Percentiles rank a stretch among this genome's conserved stretches.
phyloP scores from a whole-genome alignment of 2,888 invertebrate species.

The Cosmorhoe ocellata region DNA sequence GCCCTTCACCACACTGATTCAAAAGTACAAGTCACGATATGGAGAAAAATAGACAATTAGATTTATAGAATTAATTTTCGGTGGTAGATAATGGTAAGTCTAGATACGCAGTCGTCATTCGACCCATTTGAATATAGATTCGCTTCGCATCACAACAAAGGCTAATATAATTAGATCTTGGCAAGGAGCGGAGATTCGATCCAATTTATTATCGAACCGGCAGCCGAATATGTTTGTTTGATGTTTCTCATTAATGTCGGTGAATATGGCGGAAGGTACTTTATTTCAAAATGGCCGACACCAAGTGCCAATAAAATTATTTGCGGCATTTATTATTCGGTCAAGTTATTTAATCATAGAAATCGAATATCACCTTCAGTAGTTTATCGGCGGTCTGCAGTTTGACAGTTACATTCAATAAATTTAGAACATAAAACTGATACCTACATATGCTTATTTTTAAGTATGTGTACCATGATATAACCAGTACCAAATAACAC shows the following conservation, averaged over 20 bases:
- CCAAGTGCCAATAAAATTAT: slow-evolving; percentile 4
- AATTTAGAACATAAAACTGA: no score
- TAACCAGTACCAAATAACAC: no score
- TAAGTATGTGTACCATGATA: no score
- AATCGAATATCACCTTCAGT: no score
- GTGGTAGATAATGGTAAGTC: slow-evolving; percentile 26
- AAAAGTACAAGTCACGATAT: no score
- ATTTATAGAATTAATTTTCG: not conserved
- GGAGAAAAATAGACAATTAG: no score
- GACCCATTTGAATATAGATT: slow-evolving; percentile 39
- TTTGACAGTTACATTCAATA: not conserved
- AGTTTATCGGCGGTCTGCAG: no score
- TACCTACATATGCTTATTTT: no score
- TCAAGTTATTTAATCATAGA: not conserved
- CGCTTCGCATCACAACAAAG: slow-evolving; percentile 53
- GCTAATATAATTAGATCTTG: slow-evolving; percentile 70
- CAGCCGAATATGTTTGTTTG: slow-evolving; percentile 27
- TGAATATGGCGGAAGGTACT: slow-evolving; percentile 20
- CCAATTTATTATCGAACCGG: slow-evolving; percentile 56
- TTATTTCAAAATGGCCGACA: not conserved
- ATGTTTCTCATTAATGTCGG: slow-evolving; percentile 30
- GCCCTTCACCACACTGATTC: no score
- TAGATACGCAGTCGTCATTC: slow-evolving; percentile 41
- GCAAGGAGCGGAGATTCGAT: slow-evolving; percentile 48
- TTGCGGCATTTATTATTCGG: slow-evolving; percentile 2